These are phyloP conservation scores for Tineola bisselliella DNA, from an alignment of 2,888 invertebrate genomes.

Conservation along the genomic window DNA sequence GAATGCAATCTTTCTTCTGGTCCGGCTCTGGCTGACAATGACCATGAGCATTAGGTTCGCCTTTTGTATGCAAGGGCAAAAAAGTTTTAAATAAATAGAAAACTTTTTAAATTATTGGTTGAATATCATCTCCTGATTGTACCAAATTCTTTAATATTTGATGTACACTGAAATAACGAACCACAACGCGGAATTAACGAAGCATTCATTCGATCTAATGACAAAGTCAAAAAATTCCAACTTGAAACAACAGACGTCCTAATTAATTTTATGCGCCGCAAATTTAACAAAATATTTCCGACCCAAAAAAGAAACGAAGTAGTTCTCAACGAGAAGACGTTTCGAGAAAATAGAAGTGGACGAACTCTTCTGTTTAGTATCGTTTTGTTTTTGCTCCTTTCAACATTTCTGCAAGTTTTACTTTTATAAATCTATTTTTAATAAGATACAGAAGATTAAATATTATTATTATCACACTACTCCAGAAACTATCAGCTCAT, in stretches of 20 bases:
- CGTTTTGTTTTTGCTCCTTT: not conserved
- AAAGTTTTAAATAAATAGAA: too few relatives aligned
- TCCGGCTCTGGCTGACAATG: too few relatives aligned
- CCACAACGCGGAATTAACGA: conserved; percentile 2
- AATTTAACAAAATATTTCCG: not conserved
- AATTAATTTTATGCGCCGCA: conserved; percentile 5
- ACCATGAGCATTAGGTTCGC: too few relatives aligned
- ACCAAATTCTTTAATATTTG: not conserved
- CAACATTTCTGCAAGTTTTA: not conserved
- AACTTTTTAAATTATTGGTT: too few relatives aligned
- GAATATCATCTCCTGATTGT: too few relatives aligned
- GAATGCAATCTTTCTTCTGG: too few relatives aligned
- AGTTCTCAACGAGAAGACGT: conserved; percentile 19
- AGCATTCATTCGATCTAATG: not conserved
- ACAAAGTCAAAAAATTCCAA: not conserved
- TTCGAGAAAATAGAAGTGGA: conserved; percentile 21
- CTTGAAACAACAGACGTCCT: not conserved
- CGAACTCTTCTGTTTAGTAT: not conserved
- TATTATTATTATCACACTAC: too few relatives aligned
- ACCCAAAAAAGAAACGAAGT: not conserved
- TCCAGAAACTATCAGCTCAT: too few relatives aligned
- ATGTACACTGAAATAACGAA: not conserved
- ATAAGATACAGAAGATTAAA: too few relatives aligned
- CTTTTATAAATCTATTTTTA: too few relatives aligned
- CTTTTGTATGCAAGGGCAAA: too few relatives aligned